Evolutionary conservation across 2,888 invertebrate species (phyloP).

Genomic region (Pseudococcus viburni): DNA sequence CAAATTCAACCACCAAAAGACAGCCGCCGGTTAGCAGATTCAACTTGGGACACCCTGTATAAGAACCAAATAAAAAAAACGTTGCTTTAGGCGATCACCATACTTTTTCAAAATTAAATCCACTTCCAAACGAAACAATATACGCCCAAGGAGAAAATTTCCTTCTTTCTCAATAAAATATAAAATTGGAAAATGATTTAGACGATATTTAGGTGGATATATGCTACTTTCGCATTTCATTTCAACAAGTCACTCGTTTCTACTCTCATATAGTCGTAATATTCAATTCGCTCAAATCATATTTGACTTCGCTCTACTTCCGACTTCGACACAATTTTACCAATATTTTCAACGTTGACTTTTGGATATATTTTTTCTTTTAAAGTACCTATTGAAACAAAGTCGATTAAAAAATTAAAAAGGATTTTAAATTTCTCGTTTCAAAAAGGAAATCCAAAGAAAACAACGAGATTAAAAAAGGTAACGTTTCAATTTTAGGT

Average conservation of each 20-base stretch:
- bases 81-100: background rate
- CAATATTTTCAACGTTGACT: background rate
- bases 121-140: constrained; percentile 5
- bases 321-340: background rate
- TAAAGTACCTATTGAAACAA: background rate
- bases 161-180: background rate
- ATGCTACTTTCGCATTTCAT: background rate
- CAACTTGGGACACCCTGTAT: background rate
- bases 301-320: background rate
- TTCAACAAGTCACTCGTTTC: background rate
- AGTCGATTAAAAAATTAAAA: constrained; percentile 9
- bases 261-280: background rate
- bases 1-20: no score
- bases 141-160: background rate
- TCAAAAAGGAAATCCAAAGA: constrained; percentile 14
- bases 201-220: background rate
- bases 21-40: background rate
- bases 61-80: background rate
- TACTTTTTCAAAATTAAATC: constrained; percentile 14
- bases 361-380: background rate
- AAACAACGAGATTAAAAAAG: constrained; percentile 5
- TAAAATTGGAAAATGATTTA: background rate
- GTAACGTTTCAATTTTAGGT: background rate
- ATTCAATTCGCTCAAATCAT: background rate
- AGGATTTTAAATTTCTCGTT: background rate